Percentiles rank a stretch among this genome's conserved stretches.
phyloP scores from a whole-genome alignment of 2,888 invertebrate species.

The Muschampia plurimacula region DNA sequence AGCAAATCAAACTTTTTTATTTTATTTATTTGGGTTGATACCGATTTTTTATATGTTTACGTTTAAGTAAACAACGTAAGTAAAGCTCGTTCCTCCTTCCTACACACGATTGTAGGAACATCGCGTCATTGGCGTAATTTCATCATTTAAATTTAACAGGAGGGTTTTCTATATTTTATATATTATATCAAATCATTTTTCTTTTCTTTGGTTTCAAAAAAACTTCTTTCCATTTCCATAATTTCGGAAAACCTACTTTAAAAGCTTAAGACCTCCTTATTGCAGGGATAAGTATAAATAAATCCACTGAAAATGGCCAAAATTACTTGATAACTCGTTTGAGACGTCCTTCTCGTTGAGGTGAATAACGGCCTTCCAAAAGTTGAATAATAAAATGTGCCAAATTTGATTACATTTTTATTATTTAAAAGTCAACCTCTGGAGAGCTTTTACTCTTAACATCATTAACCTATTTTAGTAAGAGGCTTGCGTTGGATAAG shows the following conservation, averaged over 20 bases:
- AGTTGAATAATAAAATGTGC: conserved; percentile 47
- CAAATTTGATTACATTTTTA: conserved; percentile 51
- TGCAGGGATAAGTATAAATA: conserved; percentile 5
- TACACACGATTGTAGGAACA: too few species aligned
- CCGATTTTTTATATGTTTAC: neutral
- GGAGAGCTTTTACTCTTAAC: conserved; percentile 24
- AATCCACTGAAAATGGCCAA: conserved; percentile 47
- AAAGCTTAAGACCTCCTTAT: conserved; percentile 7
- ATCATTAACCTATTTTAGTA: conserved; percentile 28
- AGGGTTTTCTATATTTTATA: too few species aligned
- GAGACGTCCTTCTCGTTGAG: conserved; percentile 75
- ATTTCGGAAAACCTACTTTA: neutral
- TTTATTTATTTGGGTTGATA: neutral
- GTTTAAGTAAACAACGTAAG: too few species aligned
- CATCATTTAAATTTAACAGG: too few species aligned
- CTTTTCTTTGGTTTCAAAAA: neutral
- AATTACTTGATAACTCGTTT: conserved; percentile 77
- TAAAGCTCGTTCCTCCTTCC: too few species aligned
- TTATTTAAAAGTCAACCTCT: conserved; percentile 38
- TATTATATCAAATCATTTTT: too few species aligned
- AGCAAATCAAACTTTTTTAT: too few species aligned
- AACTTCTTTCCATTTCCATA: neutral
- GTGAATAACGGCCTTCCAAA: conserved; percentile 61
- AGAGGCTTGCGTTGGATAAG: conserved; percentile 22
- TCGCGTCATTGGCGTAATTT: too few species aligned